A percentile compares a stretch with the other conserved stretches of the same genome.
phyloP scores from a whole-genome alignment of 2,888 invertebrate genomes.

The Chironomus tentans region DNA sequence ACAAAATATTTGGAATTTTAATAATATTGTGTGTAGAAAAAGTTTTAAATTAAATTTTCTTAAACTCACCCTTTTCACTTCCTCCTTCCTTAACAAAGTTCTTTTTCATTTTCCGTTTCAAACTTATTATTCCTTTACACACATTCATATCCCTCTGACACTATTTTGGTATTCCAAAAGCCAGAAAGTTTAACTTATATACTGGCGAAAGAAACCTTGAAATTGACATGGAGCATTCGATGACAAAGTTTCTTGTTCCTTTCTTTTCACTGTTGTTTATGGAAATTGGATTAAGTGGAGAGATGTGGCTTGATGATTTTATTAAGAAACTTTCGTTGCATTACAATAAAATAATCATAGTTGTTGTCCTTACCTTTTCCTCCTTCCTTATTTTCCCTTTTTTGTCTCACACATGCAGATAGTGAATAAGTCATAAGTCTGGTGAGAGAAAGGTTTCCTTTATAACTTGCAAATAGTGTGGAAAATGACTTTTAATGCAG shows the following conservation, averaged over 20 bases:
- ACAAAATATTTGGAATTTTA: background rate
- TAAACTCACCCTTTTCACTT: background rate
- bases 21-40: background rate
- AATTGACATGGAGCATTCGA: background rate
- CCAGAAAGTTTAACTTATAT: background rate
- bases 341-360: background rate
- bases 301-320: background rate
- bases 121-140: background rate
- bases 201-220: background rate
- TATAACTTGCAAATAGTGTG: background rate
- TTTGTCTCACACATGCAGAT: background rate
- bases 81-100: too few relatives aligned
- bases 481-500: background rate
- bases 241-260: conserved; percentile 2
- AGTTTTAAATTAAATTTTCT: conserved; percentile 22
- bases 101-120: background rate
- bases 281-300: conserved; percentile 2
- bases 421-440: conserved; percentile 13
- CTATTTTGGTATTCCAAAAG: background rate
- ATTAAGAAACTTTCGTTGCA: background rate
- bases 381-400: too few relatives aligned
- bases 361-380: background rate
- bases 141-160: background rate
- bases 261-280: background rate
- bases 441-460: background rate